Evolutionary conservation across 2,888 invertebrate genomes (phyloP).

Genomic region (Caradrina kadenii): DNA sequence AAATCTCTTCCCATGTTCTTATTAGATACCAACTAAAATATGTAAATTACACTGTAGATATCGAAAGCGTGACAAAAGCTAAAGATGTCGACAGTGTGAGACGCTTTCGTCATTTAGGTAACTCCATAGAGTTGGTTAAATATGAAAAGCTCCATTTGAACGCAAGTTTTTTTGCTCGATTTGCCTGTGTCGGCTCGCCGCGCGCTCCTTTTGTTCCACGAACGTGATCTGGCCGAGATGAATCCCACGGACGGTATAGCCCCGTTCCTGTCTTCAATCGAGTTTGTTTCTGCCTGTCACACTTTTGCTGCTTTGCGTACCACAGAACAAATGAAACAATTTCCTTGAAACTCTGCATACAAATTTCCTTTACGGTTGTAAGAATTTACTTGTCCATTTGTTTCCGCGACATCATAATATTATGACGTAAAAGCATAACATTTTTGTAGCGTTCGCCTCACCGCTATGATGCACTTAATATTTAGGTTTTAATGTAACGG

Average conservation of each 20-base stretch:
- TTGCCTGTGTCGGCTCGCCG: conserved; percentile 79
- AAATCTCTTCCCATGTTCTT: conserved; percentile 63
- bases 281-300: conserved; percentile 82
- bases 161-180: conserved; percentile 82
- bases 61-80: conserved; percentile 14
- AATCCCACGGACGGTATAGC: conserved; percentile 85
- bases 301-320: conserved; percentile 78
- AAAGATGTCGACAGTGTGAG: conserved; percentile 61
- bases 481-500: conserved; percentile 81
- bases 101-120: conserved; percentile 69
- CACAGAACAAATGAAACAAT: conserved; percentile 77
- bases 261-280: conserved; percentile 81
- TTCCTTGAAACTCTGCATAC: conserved; percentile 69
- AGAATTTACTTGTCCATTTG: conserved; percentile 77
- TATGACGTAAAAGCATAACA: conserved; percentile 81
- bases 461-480: conserved; percentile 75
- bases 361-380: conserved; percentile 66
- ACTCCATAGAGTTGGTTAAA: conserved; percentile 82
- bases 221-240: conserved; percentile 89
- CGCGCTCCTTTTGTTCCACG: conserved; percentile 86
- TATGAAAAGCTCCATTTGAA: conserved; percentile 87
- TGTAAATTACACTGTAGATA: neutral
- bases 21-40: conserved; percentile 15
- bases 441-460: conserved; percentile 78
- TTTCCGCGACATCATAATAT: conserved; percentile 72